A percentile compares a stretch with the other conserved stretches of the same genome.
phyloP scores from a whole-genome alignment of 2,888 invertebrate genomes.

The Clepsis dumicolana region DNA sequence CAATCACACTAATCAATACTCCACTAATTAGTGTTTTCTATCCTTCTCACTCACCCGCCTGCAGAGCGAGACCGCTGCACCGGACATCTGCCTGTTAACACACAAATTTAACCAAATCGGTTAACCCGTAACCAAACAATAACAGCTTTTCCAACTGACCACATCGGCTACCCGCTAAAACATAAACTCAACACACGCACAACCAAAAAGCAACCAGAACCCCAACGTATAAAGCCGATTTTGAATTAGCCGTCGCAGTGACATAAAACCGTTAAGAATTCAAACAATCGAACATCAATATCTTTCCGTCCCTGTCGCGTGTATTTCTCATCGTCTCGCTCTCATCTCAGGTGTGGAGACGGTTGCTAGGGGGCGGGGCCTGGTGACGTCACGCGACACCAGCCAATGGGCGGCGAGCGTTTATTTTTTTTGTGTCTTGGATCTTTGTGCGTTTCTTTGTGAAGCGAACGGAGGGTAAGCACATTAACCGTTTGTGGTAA shows the following conservation, averaged over 20 bases:
- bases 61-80: slow-evolving; percentile 63
- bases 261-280: slow-evolving; percentile 50
- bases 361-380: slow-evolving; percentile 83
- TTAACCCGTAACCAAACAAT: slow-evolving; percentile 86
- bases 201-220: slow-evolving; percentile 50
- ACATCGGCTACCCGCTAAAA: slow-evolving; percentile 51
- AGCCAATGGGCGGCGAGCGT: slow-evolving; percentile 70
- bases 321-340: slow-evolving; percentile 62
- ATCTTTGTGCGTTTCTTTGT: slow-evolving; percentile 72
- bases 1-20: slow-evolving; percentile 77
- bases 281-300: slow-evolving; percentile 58
- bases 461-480: slow-evolving; percentile 56
- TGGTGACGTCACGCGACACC: slow-evolving; percentile 75
- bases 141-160: slow-evolving; percentile 84
- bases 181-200: slow-evolving; percentile 41
- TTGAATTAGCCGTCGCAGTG: slow-evolving; percentile 25
- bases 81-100: slow-evolving; percentile 81
- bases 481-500: slow-evolving; percentile 42
- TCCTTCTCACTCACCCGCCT: slow-evolving; percentile 53
- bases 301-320: slow-evolving; percentile 70
- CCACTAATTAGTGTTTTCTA: slow-evolving; percentile 66
- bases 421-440: slow-evolving; percentile 70
- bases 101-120: slow-evolving; percentile 85
- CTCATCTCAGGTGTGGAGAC: slow-evolving; percentile 83
- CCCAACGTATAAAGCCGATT: accelerated